A percentile compares a stretch with the other conserved stretches of the same genome.
phyloP scores from a whole-genome alignment of 2,113 vertebrate species.

The Laticauda colubrina region DNA sequence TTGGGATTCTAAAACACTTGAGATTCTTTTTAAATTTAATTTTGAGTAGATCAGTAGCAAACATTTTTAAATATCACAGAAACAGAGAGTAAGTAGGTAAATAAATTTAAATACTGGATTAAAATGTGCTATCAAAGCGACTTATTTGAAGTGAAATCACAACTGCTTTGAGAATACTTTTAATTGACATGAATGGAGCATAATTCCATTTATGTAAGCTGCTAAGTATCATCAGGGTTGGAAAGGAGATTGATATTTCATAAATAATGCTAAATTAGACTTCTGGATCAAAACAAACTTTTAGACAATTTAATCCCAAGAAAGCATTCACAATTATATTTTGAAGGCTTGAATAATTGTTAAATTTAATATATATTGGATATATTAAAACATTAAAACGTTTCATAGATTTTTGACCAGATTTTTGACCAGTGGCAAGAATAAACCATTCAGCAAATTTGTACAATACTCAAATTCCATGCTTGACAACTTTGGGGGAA shows the following conservation, averaged over 20 bases:
- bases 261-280: not conserved
- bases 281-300: not conserved
- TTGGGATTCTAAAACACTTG: not conserved
- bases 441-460: not conserved
- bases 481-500: not conserved
- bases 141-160: not conserved
- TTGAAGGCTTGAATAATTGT: not conserved
- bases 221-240: not conserved
- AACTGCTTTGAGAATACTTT: constrained; percentile 1
- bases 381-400: not conserved
- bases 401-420: not conserved
- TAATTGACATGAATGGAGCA: not conserved
- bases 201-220: not conserved
- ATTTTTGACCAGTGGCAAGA: too few relatives aligned
- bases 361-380: not conserved
- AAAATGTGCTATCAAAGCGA: not conserved
- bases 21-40: not conserved
- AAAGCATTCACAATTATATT: constrained; percentile 9
- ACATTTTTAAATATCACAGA: not conserved
- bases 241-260: not conserved
- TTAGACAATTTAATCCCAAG: not conserved
- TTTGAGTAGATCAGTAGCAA: not conserved
- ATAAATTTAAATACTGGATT: not conserved
- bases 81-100: not conserved
- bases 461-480: constrained; percentile 36